These are phyloP conservation scores for Anoura caudifer DNA, from an alignment of 2,113 vertebrate species.

Conservation along the genomic window DNA sequence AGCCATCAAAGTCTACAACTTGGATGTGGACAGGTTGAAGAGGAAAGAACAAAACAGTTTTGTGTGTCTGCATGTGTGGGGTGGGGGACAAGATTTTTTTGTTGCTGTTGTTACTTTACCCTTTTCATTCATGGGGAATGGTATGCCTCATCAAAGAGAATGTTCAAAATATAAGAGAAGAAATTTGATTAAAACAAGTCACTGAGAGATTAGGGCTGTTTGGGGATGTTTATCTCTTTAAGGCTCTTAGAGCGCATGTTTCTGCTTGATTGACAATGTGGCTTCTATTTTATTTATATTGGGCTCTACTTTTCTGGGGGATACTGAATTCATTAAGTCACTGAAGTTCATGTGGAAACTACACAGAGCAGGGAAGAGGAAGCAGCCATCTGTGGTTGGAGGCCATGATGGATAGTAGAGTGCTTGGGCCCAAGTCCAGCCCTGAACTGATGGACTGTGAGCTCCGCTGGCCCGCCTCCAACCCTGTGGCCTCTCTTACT, in stretches of 20 bases:
- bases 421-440: not conserved
- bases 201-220: not conserved
- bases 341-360: not conserved
- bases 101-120: not conserved
- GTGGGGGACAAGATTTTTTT: not conserved
- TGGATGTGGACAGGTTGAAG: not conserved
- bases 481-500: not conserved
- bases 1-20: not conserved
- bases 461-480: not conserved
- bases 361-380: not conserved
- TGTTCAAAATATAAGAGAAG: not conserved
- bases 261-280: not conserved
- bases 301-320: not conserved
- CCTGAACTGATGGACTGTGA: accelerated
- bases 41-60: not conserved
- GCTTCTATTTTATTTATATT: not conserved
- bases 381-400: not conserved
- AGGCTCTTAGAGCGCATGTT: not conserved
- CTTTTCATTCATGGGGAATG: not conserved
- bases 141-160: not conserved
- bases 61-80: no score
- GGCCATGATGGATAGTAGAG: not conserved
- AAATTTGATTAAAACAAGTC: not conserved
- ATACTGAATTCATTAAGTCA: not conserved
- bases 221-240: not conserved